These are phyloP conservation scores for Carcinoscorpius rotundicauda DNA, from an alignment of 1,140 invertebrate genomes.

Conservation along the genomic window DNA sequence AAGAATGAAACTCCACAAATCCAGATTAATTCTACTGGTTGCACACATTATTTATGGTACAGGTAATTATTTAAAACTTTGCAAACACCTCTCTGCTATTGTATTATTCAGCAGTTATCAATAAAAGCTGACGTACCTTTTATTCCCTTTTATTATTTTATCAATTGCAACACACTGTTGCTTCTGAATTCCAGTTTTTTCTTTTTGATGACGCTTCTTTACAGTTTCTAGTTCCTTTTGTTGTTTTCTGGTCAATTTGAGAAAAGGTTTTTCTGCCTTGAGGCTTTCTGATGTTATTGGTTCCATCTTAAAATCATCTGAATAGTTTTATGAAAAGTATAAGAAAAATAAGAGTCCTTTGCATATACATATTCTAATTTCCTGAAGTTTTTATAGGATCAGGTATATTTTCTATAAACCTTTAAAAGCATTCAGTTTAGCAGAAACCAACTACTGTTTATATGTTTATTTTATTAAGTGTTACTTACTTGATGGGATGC, in stretches of 20 bases:
- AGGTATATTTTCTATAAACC: too few relatives aligned
- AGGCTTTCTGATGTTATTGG: slow-evolving; percentile 82
- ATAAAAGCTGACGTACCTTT: slow-evolving; percentile 49
- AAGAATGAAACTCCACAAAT: too few relatives aligned
- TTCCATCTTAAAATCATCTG: slow-evolving; percentile 57
- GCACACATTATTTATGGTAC: too few relatives aligned
- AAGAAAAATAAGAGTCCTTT: slow-evolving; percentile 6
- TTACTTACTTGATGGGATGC: too few relatives aligned
- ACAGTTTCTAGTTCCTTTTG: slow-evolving; percentile 87
- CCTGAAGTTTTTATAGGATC: too few relatives aligned
- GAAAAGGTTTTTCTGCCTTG: slow-evolving; percentile 81
- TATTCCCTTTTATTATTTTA: slow-evolving; percentile 76
- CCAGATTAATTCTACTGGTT: too few relatives aligned
- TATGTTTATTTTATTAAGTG: too few relatives aligned
- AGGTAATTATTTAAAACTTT: too few relatives aligned
- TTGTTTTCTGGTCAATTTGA: slow-evolving; percentile 91
- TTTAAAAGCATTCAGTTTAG: too few relatives aligned
- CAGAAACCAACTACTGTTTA: too few relatives aligned
- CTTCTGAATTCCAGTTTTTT: slow-evolving; percentile 80
- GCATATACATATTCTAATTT: slow-evolving; percentile 1
- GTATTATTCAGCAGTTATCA: too few relatives aligned
- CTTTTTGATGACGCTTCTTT: slow-evolving; percentile 87
- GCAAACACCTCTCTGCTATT: too few relatives aligned
- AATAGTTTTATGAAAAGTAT: not conserved
- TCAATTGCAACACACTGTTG: slow-evolving; percentile 89